A percentile compares a stretch with the other conserved stretches of the same genome.
These are phyloP conservation scores for Mesoclemmys tuberculata DNA, from an alignment of 2,113 vertebrate genomes.

Conservation along the genomic window DNA sequence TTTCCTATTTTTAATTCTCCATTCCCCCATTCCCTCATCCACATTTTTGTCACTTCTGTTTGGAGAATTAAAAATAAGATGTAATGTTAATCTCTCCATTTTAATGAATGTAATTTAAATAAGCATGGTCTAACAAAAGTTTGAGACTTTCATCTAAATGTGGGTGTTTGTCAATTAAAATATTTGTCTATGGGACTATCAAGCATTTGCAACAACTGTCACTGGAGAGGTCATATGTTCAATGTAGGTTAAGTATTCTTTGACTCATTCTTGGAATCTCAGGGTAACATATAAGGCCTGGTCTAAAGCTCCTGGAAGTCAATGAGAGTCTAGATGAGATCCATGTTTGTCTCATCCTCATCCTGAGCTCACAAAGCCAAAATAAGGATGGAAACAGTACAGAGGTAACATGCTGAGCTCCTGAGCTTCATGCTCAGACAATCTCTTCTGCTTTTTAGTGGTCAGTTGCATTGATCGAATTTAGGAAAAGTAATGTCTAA, in stretches of 20 bases:
- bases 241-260: neutral
- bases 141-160: neutral
- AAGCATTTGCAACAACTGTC: neutral
- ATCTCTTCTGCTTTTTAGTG: neutral
- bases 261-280: neutral
- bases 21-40: neutral
- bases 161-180: neutral
- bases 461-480: neutral
- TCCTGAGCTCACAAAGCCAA: neutral
- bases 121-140: neutral
- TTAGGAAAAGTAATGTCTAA: neutral
- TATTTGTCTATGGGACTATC: neutral
- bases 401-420: neutral
- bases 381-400: neutral
- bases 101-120: neutral
- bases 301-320: neutral
- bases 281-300: neutral
- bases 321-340: neutral
- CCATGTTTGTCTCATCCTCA: fast-evolving
- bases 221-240: neutral
- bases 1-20: neutral
- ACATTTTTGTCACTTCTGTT: neutral
- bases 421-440: neutral
- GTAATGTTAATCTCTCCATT: neutral
- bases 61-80: neutral